Evolutionary conservation across 1,140 invertebrate species (phyloP), one percentile per base, ranked within the genome.

Genomic region (Pseudachorutes palmiensis): DNA sequence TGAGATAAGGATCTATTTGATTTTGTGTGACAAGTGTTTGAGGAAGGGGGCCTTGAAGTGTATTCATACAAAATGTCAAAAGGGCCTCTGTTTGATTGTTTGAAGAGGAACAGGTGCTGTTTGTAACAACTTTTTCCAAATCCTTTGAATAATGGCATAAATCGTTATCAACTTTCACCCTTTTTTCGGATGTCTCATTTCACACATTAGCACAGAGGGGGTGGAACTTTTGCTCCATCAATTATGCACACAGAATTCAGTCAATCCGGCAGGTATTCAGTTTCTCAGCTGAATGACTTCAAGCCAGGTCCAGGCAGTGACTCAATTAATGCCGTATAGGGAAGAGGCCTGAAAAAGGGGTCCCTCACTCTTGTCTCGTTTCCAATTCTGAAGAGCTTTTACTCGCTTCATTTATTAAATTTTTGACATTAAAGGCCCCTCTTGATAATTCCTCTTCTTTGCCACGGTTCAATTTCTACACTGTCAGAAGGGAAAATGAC

Each of bases 351-450:
- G n/a, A n/a, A n/a, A n/a, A n/a, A n/a, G n/a, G 36, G 19, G 36
- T 19, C 36, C 36, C 19, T 45, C 19, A 9, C 36, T 19, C 19
- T 45, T 19, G 19, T 9, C 9, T 12, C 36, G 9, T 45, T 45
- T 19, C 36, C 36, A 9, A 45, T 19, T 45, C 19, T 45, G 19
- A 9, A 5, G 51, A 55, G 51, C 12, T 12, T 24, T 55, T 55
- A 55, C 24, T 55, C 51, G 51, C 12, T 55, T 55, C 51, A 55
- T 55, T 55, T 19, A 55, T 14, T 22, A 55, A 24, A 16, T 55
- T 26, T 26, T 55, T 14, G 51, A 55, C 9, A 55, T 5, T 16
- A 5, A 5, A 16, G 51, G 24, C 51, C 24, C 24, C 24, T 55
- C 51, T 26, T 19, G 36, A 45, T 9, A 19, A 9, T 22, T 22